A percentile compares a stretch with the other conserved stretches of the same genome.
phyloP scores from a whole-genome alignment of 2,888 invertebrate species.

The Magallana nippona region DNA sequence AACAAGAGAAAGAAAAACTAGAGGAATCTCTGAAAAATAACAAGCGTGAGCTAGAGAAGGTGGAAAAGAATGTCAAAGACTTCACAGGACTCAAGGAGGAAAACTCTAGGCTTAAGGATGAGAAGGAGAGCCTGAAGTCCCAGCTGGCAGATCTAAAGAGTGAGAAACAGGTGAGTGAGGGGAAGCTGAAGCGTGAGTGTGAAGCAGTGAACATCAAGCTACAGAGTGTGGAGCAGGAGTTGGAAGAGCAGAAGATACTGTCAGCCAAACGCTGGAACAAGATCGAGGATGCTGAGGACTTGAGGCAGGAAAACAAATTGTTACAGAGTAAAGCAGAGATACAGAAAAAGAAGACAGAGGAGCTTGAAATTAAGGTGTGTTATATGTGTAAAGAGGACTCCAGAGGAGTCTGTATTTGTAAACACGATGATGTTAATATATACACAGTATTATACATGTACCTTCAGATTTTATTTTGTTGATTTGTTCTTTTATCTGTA shows the following conservation, averaged over 20 bases:
- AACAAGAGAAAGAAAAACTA: constrained; percentile 77
- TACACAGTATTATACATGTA: too few species aligned
- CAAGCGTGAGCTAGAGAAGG: constrained; percentile 52
- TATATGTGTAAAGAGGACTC: not conserved
- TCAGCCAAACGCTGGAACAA: constrained; percentile 53
- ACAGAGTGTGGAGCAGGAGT: constrained; percentile 51
- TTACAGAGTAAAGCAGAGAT: constrained; percentile 74
- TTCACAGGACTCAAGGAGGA: constrained; percentile 49
- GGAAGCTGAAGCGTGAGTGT: constrained; percentile 77
- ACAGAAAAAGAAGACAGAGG: constrained; percentile 74
- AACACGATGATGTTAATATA: too few species aligned
- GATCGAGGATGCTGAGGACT: constrained; percentile 49
- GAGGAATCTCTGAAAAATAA: constrained; percentile 78
- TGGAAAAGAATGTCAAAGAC: constrained; percentile 68
- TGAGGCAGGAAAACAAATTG: constrained; percentile 49
- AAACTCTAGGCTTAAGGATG: constrained; percentile 46
- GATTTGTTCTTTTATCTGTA: not conserved
- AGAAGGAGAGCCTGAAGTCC: constrained; percentile 77
- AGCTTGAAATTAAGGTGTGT: constrained; percentile 57
- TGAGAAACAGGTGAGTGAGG: constrained; percentile 73
- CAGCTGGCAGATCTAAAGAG: constrained; percentile 77
- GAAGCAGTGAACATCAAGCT: constrained; percentile 47
- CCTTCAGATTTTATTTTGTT: too few species aligned
- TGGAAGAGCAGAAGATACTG: constrained; percentile 52
- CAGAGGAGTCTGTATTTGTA: too few species aligned